Percentiles rank a stretch among this genome's conserved stretches.
Conservation (phyloP, 2,888 invertebrate genomes). For the Lepidocyrtinus sp. region DNA sequence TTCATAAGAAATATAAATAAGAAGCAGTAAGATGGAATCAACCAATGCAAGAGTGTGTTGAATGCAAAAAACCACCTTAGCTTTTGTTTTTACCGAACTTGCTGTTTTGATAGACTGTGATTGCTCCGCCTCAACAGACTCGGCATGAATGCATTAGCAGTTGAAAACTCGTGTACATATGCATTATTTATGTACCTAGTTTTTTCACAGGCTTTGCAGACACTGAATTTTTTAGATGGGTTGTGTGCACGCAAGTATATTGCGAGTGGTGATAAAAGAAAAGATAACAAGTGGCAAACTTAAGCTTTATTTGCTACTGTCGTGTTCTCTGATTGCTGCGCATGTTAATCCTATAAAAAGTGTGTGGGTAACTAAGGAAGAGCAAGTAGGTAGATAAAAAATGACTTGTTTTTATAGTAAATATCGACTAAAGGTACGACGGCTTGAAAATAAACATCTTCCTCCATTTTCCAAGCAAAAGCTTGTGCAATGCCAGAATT, state of each 20-base stretch:
- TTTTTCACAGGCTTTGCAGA: too few species aligned
- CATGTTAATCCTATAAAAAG: conserved; percentile 1
- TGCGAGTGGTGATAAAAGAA: background rate
- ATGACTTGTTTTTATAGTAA: background rate
- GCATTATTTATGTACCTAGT: too few species aligned
- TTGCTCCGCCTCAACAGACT: conserved; percentile 49
- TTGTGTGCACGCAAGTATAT: background rate
- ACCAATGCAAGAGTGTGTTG: conserved; percentile 43
- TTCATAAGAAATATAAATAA: background rate
- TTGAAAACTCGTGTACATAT: too few species aligned
- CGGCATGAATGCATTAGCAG: background rate
- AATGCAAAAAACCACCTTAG: conserved; percentile 51
- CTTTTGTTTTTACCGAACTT: conserved; percentile 51
- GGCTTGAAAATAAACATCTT: too few species aligned
- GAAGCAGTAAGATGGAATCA: conserved; percentile 39
- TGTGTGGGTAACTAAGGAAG: conserved; percentile 10
- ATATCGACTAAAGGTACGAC: background rate
- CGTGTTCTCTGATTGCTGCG: conserved; percentile 10
- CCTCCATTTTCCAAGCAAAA: too few species aligned
- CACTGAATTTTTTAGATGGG: background rate
- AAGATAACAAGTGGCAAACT: conserved; percentile 13
- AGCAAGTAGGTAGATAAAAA: background rate
- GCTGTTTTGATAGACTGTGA: conserved; percentile 55
- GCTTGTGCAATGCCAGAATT: too few species aligned
- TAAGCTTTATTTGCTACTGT: conserved; percentile 10